Percentiles rank a stretch among this genome's conserved stretches.
Evolutionary conservation across 2,797 vertebrate species (phyloP).

Genomic region (Acanthornis magna): DNA sequence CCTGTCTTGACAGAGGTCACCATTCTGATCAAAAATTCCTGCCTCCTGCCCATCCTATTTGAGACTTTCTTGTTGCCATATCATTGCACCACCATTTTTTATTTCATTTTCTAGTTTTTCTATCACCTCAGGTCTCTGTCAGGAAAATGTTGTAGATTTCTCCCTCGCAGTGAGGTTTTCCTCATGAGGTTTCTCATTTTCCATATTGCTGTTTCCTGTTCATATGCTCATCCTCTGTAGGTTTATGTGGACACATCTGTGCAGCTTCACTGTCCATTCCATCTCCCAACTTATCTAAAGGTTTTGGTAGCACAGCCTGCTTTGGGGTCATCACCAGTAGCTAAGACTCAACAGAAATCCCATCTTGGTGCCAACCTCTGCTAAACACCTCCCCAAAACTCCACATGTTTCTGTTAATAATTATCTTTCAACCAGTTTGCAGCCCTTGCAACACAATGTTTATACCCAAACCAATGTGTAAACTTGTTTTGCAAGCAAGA

Average conservation of each 20-base stretch:
- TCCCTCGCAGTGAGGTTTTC: not conserved
- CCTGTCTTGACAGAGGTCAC: not conserved
- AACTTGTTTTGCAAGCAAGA: conserved; percentile 45
- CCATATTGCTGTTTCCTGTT: not conserved
- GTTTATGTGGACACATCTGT: not conserved
- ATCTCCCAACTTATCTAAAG: not conserved
- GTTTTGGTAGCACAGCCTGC: not conserved
- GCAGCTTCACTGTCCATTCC: not conserved
- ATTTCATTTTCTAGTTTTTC: not conserved
- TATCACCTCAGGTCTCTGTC: not conserved
- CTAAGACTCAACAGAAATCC: not conserved
- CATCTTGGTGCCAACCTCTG: not conserved
- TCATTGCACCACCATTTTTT: not conserved
- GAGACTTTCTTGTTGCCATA: not conserved
- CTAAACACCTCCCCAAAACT: not conserved
- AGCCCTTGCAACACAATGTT: not conserved
- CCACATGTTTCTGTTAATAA: not conserved
- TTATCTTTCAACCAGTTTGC: not conserved
- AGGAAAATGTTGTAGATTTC: not conserved
- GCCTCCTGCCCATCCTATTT: not conserved
- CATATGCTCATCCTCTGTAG: not conserved
- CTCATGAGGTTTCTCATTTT: not conserved
- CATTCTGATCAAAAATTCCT: not conserved
- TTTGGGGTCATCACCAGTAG: not conserved
- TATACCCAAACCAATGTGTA: not conserved